phyloP scores from a whole-genome alignment of 2,113 vertebrate species.

The Camelus dromedarius region DNA sequence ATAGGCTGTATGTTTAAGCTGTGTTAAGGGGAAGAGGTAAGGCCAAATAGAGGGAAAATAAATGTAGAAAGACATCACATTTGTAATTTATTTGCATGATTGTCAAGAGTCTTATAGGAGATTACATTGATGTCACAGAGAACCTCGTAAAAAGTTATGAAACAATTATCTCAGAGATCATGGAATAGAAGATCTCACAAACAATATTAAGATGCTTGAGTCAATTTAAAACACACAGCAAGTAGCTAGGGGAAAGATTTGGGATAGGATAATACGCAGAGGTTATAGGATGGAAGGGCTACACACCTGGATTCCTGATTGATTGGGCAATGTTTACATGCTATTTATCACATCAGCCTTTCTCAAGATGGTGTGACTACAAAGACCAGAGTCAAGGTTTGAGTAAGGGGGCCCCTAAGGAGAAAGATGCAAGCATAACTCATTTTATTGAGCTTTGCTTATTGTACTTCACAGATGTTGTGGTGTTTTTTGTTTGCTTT shows the following conservation, averaged over 20 bases:
- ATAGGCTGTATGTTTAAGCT: too few relatives aligned
- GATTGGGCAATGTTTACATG: neutral
- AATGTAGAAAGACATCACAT: neutral
- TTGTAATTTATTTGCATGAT: neutral
- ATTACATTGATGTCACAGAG: neutral
- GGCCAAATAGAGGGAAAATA: neutral
- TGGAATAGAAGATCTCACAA: neutral
- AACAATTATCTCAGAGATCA: neutral
- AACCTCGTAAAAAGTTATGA: neutral
- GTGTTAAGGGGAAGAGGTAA: neutral
- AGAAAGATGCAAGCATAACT: too few relatives aligned
- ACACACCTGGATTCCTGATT: fast-evolving
- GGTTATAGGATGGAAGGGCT: neutral
- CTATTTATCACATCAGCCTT: neutral
- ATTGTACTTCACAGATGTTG: too few relatives aligned
- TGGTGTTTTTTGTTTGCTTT: too few relatives aligned
- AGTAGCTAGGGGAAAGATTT: neutral
- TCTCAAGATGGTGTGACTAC: neutral
- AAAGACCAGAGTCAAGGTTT: too few relatives aligned
- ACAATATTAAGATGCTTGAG: neutral
- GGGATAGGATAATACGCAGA: too few relatives aligned
- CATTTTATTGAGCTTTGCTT: too few relatives aligned
- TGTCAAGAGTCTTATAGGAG: neutral
- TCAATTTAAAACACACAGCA: neutral
- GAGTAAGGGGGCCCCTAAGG: too few relatives aligned